These are phyloP conservation scores for Eulemur coronatus DNA, from an alignment of 2,797 vertebrate genomes.

Conservation along the genomic window DNA sequence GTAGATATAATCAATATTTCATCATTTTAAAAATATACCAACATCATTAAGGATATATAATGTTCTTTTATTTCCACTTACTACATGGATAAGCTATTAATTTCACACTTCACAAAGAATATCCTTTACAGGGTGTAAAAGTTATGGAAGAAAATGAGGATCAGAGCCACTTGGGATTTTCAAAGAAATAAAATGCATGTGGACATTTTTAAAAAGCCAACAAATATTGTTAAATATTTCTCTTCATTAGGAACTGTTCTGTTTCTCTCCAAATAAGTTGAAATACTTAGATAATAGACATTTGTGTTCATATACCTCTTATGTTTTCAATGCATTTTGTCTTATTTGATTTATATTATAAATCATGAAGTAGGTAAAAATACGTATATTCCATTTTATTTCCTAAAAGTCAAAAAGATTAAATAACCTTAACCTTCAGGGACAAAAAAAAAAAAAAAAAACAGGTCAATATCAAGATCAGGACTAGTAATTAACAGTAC, in stretches of 20 bases:
- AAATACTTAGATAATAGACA: neutral
- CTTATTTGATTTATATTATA: neutral
- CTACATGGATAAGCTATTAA: neutral
- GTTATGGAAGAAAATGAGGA: neutral
- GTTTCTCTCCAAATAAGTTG: neutral
- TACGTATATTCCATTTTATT: neutral
- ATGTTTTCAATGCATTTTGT: neutral
- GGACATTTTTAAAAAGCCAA: constrained; percentile 17
- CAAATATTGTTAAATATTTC: neutral
- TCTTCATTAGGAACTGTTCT: neutral
- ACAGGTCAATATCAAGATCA: neutral
- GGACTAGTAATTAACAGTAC: neutral
- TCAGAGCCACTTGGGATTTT: neutral
- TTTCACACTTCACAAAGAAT: constrained; percentile 9
- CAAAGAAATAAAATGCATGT: constrained; percentile 8
- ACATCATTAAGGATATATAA: neutral
- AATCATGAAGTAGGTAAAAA: neutral
- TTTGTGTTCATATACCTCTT: neutral
- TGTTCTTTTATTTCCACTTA: neutral
- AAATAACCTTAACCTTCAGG: neutral
- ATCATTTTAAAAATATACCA: neutral
- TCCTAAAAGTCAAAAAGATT: neutral
- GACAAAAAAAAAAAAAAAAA: neutral
- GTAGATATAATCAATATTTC: neutral
- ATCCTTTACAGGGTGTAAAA: neutral